These are phyloP conservation scores for Vannuccia rotundouncinata DNA, from an alignment of 2,888 invertebrate species.

Conservation along the genomic window DNA sequence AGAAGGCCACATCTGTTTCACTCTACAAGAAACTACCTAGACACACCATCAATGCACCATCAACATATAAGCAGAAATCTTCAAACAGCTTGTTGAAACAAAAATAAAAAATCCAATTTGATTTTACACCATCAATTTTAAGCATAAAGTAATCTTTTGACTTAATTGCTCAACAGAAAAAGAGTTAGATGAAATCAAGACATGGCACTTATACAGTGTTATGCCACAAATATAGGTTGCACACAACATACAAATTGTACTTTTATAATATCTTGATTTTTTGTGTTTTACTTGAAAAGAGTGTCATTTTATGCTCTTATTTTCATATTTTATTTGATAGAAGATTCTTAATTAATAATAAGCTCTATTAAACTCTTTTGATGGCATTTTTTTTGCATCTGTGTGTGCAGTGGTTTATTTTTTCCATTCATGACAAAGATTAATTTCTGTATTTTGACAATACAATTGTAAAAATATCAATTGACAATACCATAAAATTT, in stretches of 20 bases:
- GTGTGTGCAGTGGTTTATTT: not conserved
- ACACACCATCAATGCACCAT: slow-evolving; percentile 2
- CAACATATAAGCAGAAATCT: slow-evolving; percentile 8
- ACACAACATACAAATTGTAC: slow-evolving; percentile 7
- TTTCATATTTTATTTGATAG: not conserved
- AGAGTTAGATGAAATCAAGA: not conserved
- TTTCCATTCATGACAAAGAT: no score
- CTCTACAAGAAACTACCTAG: slow-evolving; percentile 23
- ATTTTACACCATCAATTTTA: slow-evolving; percentile 10
- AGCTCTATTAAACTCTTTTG: not conserved
- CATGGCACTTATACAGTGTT: slow-evolving; percentile 12
- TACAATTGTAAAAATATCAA: no score
- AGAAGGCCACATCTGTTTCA: slow-evolving; percentile 16
- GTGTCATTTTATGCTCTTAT: not conserved
- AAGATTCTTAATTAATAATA: not conserved
- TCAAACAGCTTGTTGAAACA: slow-evolving; percentile 21
- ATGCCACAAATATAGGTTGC: slow-evolving; percentile 3
- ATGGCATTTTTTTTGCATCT: slow-evolving; percentile 4
- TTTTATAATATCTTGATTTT: not conserved
- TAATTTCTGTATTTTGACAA: no score
- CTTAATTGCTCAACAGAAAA: slow-evolving; percentile 10
- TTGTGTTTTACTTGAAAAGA: not conserved
- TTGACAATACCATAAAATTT: no score
- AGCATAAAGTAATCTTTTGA: slow-evolving; percentile 2
- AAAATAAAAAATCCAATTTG: not conserved